These are phyloP conservation scores for Staurois parvus DNA, from an alignment of 2,797 vertebrate species.

Conservation along the genomic window DNA sequence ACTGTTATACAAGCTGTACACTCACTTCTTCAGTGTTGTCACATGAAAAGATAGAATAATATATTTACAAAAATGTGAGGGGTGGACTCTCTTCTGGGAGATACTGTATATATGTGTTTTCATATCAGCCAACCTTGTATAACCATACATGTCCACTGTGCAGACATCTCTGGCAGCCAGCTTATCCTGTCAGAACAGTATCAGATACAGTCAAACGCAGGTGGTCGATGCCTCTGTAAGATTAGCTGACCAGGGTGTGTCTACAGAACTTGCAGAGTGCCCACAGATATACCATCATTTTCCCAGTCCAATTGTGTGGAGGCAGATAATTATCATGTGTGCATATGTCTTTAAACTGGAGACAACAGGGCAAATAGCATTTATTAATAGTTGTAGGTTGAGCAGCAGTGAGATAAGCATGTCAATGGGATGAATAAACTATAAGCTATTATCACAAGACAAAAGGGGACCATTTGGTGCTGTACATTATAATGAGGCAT, in stretches of 20 bases:
- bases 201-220: neutral
- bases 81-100: too few species aligned
- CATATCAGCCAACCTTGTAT: neutral
- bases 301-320: too few species aligned
- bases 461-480: neutral
- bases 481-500: neutral
- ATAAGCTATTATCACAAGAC: neutral
- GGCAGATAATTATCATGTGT: too few species aligned
- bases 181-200: neutral
- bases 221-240: neutral
- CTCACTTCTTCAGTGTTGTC: too few species aligned
- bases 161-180: neutral
- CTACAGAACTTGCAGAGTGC: neutral
- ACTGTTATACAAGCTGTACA: too few species aligned
- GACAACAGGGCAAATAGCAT: too few species aligned
- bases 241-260: neutral
- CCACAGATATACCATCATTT: too few species aligned
- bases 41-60: too few species aligned
- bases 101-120: neutral
- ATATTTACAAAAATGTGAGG: too few species aligned
- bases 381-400: too few species aligned
- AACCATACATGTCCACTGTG: neutral
- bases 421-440: neutral
- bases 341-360: too few species aligned
- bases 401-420: neutral